Evolutionary conservation across 53 echinoderm and acorn worm species (phyloP), one percentile per base, ranked within the genome.

Genomic region (Henricia sp.): DNA sequence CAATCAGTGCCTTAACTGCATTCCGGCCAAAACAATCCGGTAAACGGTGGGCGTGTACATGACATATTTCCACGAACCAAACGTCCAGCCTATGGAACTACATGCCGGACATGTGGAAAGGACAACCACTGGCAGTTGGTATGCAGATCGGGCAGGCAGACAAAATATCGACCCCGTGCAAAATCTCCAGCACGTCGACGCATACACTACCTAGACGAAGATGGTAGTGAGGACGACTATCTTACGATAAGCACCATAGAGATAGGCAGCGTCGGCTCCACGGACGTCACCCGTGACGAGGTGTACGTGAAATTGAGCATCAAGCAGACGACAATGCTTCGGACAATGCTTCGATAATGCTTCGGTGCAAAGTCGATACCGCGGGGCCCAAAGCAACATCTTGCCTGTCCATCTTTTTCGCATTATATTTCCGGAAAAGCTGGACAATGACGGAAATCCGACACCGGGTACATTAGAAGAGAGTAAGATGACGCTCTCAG

Each of bases 371-470:
- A 23, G 77, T 77, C n/a, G 77, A 77, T 39, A 77, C 77, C 9
- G n/a, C n/a, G 62, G 62, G 14, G 62, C 33, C 6, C 62, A 60
- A 34, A 60, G 32, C 39, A 77, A 77, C 37, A 2, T 59, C 1
- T 23, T 77, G 38, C 77, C 77, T 1, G 13, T 57, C 33, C 37
- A 58, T 27, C 77, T 77, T 3, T 80, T 80, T 32, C 46, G 82
- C 63, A 58, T 80, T 19, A 80, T 80, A 12, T 64, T 26, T 14
- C 82, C 64, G 0, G 27, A 42, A 10, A 76, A 60, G 26, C 77
- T 90, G 37, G 80, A 85, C 37, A 48, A 48, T 10, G 66, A 85
- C 5, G 71, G 80, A 4, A 36, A 76, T 34, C 89, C 84, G 19
- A 38, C 2, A 39, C 67, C 39, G 20, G 39, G 39, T 6, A 17